These are phyloP conservation scores for Heliconius hermathena DNA, from an alignment of 1,140 invertebrate species.

Conservation along the genomic window DNA sequence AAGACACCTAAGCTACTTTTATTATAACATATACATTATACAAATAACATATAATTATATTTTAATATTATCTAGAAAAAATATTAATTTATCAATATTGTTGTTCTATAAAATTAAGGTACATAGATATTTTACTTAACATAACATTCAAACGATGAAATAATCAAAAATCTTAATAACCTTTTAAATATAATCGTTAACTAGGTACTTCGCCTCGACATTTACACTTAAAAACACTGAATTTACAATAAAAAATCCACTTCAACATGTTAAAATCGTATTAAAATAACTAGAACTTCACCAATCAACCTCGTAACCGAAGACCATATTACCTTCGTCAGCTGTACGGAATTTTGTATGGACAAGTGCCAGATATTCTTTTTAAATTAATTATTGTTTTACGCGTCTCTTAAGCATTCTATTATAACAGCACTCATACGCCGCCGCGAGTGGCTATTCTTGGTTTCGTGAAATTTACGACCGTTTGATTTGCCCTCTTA, in stretches of 20 bases:
- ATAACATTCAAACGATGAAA: too few relatives aligned
- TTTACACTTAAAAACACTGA: background rate
- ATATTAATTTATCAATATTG: too few relatives aligned
- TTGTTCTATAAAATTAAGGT: too few relatives aligned
- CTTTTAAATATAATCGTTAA: background rate
- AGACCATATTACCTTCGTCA: slow-evolving; percentile 31
- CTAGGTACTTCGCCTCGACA: background rate
- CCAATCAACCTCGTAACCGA: slow-evolving; percentile 20
- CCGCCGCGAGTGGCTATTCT: slow-evolving; percentile 59
- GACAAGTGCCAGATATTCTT: slow-evolving; percentile 71
- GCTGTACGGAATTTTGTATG: slow-evolving; percentile 58
- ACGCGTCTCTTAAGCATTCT: slow-evolving; percentile 71
- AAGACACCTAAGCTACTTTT: too few relatives aligned
- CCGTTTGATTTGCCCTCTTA: slow-evolving; percentile 75
- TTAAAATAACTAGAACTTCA: background rate
- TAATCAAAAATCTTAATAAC: background rate
- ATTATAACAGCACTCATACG: slow-evolving; percentile 71
- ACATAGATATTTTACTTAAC: too few relatives aligned
- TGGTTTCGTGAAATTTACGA: slow-evolving; percentile 65
- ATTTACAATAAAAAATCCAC: background rate
- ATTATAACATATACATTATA: too few relatives aligned
- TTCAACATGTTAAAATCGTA: background rate
- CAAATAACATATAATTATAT: too few relatives aligned
- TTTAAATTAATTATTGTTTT: slow-evolving; percentile 80
- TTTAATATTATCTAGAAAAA: too few relatives aligned